phyloP scores from a whole-genome alignment of 2,888 invertebrate genomes.

The Lutraria lutraria region DNA sequence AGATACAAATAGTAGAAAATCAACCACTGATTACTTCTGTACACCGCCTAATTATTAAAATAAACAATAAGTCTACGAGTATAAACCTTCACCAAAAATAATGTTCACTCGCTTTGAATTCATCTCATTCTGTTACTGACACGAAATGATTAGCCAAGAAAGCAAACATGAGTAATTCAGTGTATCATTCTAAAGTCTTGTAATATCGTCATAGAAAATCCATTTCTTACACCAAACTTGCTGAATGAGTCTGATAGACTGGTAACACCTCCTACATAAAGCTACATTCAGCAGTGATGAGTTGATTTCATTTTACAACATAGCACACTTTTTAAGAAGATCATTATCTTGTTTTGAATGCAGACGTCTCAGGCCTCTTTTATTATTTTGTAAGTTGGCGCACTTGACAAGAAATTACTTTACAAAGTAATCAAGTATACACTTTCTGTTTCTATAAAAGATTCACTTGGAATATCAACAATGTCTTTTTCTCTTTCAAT shows the following conservation, averaged over 20 bases:
- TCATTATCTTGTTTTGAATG: too few relatives aligned
- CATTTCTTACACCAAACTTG: background rate
- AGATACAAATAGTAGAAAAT: too few relatives aligned
- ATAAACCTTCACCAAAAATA: too few relatives aligned
- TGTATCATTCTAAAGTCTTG: background rate
- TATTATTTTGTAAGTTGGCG: slow-evolving; percentile 4
- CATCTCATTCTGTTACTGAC: background rate
- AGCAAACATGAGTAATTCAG: background rate
- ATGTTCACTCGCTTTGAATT: too few relatives aligned
- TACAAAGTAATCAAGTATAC: background rate
- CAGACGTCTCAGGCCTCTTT: background rate
- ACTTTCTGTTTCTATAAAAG: too few relatives aligned
- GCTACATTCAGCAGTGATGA: background rate
- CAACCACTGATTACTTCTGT: too few relatives aligned
- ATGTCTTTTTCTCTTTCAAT: too few relatives aligned
- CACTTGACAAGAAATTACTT: background rate
- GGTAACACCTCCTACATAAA: background rate
- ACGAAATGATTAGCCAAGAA: background rate
- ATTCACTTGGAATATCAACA: too few relatives aligned
- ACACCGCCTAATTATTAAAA: too few relatives aligned
- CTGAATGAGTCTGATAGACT: background rate
- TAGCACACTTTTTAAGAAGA: background rate
- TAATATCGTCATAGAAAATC: background rate
- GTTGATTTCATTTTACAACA: background rate
- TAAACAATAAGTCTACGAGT: too few relatives aligned